These are phyloP conservation scores for Diloba caeruleocephala DNA, from an alignment of 2,888 invertebrate genomes.

Conservation along the genomic window DNA sequence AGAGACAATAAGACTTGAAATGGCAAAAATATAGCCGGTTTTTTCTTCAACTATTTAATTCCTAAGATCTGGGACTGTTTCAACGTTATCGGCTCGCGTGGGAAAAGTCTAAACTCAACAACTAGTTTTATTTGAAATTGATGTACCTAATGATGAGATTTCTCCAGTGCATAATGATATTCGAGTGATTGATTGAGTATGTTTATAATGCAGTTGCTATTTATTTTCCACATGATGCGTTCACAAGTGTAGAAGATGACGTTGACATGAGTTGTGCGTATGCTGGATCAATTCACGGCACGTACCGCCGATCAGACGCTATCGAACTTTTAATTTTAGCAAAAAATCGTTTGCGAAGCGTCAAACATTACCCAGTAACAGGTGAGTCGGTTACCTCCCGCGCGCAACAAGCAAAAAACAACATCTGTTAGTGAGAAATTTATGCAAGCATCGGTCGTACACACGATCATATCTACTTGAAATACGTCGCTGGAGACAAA, in stretches of 20 bases:
- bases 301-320: conserved; percentile 71
- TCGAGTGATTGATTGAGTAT: conserved; percentile 30
- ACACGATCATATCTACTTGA: conserved; percentile 86
- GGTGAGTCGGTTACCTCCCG: conserved; percentile 82
- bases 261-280: conserved; percentile 37
- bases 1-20: conserved; percentile 56
- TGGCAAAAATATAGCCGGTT: conserved; percentile 46
- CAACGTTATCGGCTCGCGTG: conserved; percentile 38
- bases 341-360: conserved; percentile 75
- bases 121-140: conserved; percentile 44
- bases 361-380: conserved; percentile 78
- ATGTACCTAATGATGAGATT: conserved; percentile 36
- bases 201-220: conserved; percentile 18
- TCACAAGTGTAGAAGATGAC: conserved; percentile 33
- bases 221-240: conserved; percentile 23
- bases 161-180: conserved; percentile 27
- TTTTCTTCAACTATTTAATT: conserved; percentile 48
- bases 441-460: conserved; percentile 79
- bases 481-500: conserved; percentile 84
- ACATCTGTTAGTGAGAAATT: conserved; percentile 81
- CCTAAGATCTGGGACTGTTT: conserved; percentile 39
- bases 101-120: conserved; percentile 36
- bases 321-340: conserved; percentile 83
- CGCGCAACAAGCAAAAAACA: conserved; percentile 74
- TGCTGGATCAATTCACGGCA: conserved; percentile 65